Evolutionary conservation across 1,140 invertebrate genomes (phyloP), one percentile per base, ranked within the genome.

Genomic region (Papilio aristodemus): DNA sequence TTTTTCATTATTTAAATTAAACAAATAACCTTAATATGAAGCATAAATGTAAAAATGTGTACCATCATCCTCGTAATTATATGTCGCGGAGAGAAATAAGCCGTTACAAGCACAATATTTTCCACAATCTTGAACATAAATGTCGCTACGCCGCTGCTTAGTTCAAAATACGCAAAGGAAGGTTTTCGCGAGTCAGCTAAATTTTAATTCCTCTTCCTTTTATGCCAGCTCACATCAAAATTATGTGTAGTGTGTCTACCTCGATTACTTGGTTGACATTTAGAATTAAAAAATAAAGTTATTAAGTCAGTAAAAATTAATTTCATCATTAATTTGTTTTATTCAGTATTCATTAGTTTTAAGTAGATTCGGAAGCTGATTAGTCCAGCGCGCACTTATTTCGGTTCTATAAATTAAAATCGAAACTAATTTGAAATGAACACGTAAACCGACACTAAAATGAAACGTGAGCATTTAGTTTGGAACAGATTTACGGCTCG

Each of bases 371-470:
- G 46, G 19, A 54, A 25, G 19, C 22, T 54, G 10, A 54, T 54
- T 54, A 54, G 46, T 50, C n/a, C 19, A 50, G 17, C 11, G 46
- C 8, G 8, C 19, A 54, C 9, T 22, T 54, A 22, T 54, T 54
- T 54, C 46, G 46, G 19, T 54, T 0, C 46, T 54, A 2, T 19
- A 25, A 54, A 54, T 54, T 54, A 54, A 54, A 54, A 54, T 54
- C 46, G 46, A 54, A 54, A 54, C 46, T 54, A 54, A 54, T 54
- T 54, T 19, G 46, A 54, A 54, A 54, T 54, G 19, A 25, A 54
- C 46, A 54, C 46, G 46, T 54, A 54, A 54, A 54, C 46, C 46
- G 46, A 54, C 46, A 54, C 46, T 54, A 54, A 54, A 54, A 54
- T 54, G 46, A 54, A 54, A 54, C 46, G 46, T 54, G 46, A 54